These are phyloP conservation scores for Stenichneumon culpator DNA, from an alignment of 2,888 invertebrate species.

Conservation along the genomic window DNA sequence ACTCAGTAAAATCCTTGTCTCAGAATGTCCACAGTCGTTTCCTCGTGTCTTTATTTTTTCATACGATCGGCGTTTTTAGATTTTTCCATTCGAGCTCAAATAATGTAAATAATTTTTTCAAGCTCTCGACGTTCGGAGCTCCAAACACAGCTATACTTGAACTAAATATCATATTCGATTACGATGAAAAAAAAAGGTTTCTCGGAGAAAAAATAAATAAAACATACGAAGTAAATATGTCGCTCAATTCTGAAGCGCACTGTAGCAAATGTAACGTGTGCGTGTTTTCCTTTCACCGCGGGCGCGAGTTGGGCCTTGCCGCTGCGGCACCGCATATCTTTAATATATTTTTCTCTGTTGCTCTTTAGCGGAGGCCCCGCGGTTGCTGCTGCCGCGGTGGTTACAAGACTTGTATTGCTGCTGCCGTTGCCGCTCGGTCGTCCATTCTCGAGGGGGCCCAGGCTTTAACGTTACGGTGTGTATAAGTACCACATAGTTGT, in stretches of 20 bases:
- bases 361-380: constrained; percentile 48
- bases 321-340: constrained; percentile 76
- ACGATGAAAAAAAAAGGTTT: neutral
- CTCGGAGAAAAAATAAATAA: neutral
- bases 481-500: constrained; percentile 54
- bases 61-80: no score
- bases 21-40: no score
- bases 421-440: constrained; percentile 28
- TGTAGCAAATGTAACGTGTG: constrained; percentile 67
- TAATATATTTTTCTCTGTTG: constrained; percentile 73
- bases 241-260: constrained; percentile 47
- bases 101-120: no score
- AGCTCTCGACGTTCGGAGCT: no score
- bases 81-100: no score
- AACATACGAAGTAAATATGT: constrained; percentile 48
- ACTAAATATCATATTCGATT: no score
- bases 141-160: no score
- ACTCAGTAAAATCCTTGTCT: no score
- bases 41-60: no score
- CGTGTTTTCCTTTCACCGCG: constrained; percentile 83
- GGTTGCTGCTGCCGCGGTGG: constrained; percentile 15
- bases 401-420: constrained; percentile 40
- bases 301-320: constrained; percentile 77
- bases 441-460: constrained; percentile 26
- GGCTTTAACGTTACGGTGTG: neutral